Base-by-base conservation (phyloP, 2,113 vertebrate genomes). In the Microtus oregoni region DNA sequence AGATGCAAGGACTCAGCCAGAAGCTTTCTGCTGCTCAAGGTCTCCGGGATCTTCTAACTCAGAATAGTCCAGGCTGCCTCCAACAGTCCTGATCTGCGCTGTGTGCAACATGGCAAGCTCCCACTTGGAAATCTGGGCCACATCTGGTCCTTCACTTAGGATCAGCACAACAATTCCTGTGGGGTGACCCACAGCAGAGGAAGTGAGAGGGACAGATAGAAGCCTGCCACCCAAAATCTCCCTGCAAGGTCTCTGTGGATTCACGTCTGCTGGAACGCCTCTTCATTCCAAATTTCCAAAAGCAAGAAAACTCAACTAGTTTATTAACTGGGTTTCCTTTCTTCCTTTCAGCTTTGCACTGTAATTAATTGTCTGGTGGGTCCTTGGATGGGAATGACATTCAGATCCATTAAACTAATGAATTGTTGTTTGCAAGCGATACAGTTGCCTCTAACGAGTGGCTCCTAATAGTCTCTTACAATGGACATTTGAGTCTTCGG, bases 291-390 rank as follows among this genome's bases (percentile, higher is more conserved):
- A n/a, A 2, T 79, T 17, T 91, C 7, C 4, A 92, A 68, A 95
- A 86, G 30, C 2, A 11, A 47, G 87, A 5, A 92, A 91, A 72
- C 85, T 47, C 63, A 11, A 75, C n/a, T 65, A 67, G 88, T 50
- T 61, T 94, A 93, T 61, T 35, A 97, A 67, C 61, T n/a, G 63
- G 92, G 38, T 87, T 78, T 88, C 50, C 24, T 47, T 41, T 28
- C 20, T 35, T 50, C 20, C 30, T 44, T 81, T 89, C 79, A 92
- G 91, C 97, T 98, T 97, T 96, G 85, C 50, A 95, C 92, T 96
- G 38, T 98, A 98, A 98, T 98, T 98, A 98, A 98, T 97, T 96
- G 97, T 98, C 97, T 85, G 85, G 92, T 97, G 95, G 98, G 98
- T 96, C 96, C 81, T 98, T 96, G 87, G 91, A 94, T 96, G 79